phyloP scores from a whole-genome alignment of 2,888 invertebrate genomes.

The Trissolcus japonicus region DNA sequence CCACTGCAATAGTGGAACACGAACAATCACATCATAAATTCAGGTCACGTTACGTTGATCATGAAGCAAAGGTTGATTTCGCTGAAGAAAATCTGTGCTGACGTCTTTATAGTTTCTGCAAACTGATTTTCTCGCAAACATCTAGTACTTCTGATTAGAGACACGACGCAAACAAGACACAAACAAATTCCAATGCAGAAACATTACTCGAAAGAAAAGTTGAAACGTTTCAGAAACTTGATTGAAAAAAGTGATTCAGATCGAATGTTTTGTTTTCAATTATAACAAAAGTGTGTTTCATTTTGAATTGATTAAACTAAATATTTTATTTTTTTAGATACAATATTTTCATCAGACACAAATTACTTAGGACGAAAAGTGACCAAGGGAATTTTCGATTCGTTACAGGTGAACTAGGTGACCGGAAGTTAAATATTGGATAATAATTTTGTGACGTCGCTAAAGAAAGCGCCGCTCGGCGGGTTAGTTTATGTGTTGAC shows the following conservation, averaged over 20 bases:
- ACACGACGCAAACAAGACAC: neutral
- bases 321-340: too few species aligned
- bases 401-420: constrained; percentile 18
- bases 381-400: neutral
- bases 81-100: constrained; percentile 51
- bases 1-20: constrained; percentile 30
- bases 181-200: neutral
- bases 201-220: neutral
- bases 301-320: too few species aligned
- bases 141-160: constrained; percentile 14
- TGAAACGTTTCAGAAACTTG: neutral
- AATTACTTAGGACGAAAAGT: too few species aligned
- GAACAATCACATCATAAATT: constrained; percentile 52
- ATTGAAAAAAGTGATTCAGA: too few species aligned
- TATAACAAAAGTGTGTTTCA: too few species aligned
- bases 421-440: constrained; percentile 33
- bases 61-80: constrained; percentile 53
- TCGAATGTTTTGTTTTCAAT: too few species aligned
- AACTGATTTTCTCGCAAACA: constrained; percentile 45
- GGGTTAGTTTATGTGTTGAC: constrained; percentile 21
- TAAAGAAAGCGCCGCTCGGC: constrained; percentile 28
- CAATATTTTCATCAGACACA: too few species aligned
- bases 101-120: constrained; percentile 51
- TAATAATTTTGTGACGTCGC: constrained; percentile 37
- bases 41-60: constrained; percentile 55